phyloP scores from a whole-genome alignment of 64 coral and sea anemone genomes.

The Trachythela sp. region DNA sequence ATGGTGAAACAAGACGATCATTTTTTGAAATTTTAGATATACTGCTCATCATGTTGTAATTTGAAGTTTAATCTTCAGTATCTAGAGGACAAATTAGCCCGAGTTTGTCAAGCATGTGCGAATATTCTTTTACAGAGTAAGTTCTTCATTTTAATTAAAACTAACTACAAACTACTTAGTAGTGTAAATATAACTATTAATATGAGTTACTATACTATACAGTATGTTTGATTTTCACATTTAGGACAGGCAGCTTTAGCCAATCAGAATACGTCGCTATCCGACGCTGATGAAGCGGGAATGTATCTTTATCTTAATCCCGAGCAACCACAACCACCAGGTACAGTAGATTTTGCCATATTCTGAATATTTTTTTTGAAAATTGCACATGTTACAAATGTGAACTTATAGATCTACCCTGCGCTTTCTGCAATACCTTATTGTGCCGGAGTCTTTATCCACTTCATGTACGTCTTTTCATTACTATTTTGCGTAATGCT shows the following conservation, averaged over 20 bases:
- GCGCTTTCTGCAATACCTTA: too few species aligned
- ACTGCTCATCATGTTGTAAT: constrained; percentile 91
- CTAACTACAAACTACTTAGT: too few species aligned
- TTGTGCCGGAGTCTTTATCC: too few species aligned
- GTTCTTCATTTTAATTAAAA: not conserved
- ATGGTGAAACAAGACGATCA: too few species aligned
- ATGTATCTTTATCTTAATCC: constrained; percentile 5
- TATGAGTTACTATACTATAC: too few species aligned
- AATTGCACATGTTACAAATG: too few species aligned
- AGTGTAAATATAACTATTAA: too few species aligned
- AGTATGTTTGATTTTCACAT: not conserved
- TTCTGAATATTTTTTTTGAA: not conserved
- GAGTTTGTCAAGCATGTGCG: constrained; percentile 97
- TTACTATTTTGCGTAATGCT: too few species aligned
- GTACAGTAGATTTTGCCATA: not conserved
- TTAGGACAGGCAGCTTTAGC: not conserved
- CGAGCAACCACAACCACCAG: not conserved
- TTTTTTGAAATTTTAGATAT: constrained; percentile 45
- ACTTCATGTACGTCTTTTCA: too few species aligned
- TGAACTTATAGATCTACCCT: too few species aligned
- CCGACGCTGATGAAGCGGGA: not conserved
- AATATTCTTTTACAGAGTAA: constrained; percentile 67
- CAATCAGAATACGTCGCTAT: not conserved
- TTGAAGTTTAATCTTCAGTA: constrained; percentile 88
- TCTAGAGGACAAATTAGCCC: constrained; percentile 71